These are phyloP conservation scores for fruit fly (Drosophila melanogaster) DNA, from an alignment of 1,140 invertebrate genomes.

Conservation along the genomic window Release_6_plus_ISO1_MT NT_037436.4:13928001-13928500, in stretches of 20 bases:
- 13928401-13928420: constrained; percentile 92
- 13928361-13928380: constrained; percentile 92
- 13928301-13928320: constrained; percentile 85
- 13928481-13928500: constrained; percentile 84
- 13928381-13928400: constrained; percentile 94
- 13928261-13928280: constrained; percentile 73
- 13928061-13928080: constrained; percentile 47
- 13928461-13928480: constrained; percentile 84
- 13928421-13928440: constrained; percentile 91
- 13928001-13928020: constrained; percentile 64
- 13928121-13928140: constrained; percentile 91
- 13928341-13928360: constrained; percentile 97
- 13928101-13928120: constrained; percentile 97
- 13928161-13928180: constrained; percentile 93
- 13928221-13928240: constrained; percentile 7
- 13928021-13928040: constrained; percentile 85
- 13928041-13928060: constrained; percentile 65
- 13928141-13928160: constrained; percentile 90
- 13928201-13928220: neutral
- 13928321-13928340: constrained; percentile 92
- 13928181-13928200: constrained; percentile 86
- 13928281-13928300: constrained; percentile 62
- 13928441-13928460: constrained; percentile 85
- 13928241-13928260: constrained; percentile 70
- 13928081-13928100: constrained; percentile 87